Evolutionary conservation across 1,140 invertebrate species (phyloP).

Genomic region (Papilio machaon): DNA sequence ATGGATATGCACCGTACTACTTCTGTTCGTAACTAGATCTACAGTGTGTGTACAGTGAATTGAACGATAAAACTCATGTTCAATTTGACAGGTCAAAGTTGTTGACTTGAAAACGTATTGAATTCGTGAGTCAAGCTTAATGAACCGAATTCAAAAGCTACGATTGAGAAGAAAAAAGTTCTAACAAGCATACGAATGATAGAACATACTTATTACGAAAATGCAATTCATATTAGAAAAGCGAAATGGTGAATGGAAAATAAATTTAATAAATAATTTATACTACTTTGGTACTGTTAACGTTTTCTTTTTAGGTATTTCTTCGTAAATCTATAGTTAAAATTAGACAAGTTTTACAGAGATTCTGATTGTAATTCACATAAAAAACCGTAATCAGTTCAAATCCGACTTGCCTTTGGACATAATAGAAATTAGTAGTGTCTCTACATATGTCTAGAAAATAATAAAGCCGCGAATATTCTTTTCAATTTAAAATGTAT

Average conservation of each 20-base stretch:
- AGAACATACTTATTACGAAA: neutral
- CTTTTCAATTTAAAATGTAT: too few species aligned
- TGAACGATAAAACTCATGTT: slow-evolving; percentile 7
- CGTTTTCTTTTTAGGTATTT: neutral
- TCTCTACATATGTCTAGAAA: too few species aligned
- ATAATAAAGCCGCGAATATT: too few species aligned
- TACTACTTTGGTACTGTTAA: neutral
- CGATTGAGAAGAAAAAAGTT: neutral
- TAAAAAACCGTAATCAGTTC: neutral
- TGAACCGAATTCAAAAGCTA: slow-evolving; percentile 11
- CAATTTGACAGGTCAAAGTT: slow-evolving; percentile 12
- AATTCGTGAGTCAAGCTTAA: slow-evolving; percentile 16
- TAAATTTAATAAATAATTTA: neutral
- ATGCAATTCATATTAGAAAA: neutral
- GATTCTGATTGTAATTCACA: neutral
- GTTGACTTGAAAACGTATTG: slow-evolving; percentile 16
- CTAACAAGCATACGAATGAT: neutral
- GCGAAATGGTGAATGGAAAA: neutral
- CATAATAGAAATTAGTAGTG: too few species aligned
- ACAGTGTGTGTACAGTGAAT: neutral
- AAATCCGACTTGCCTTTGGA: too few species aligned
- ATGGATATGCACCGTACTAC: neutral
- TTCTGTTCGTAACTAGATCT: slow-evolving; percentile 1
- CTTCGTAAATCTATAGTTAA: neutral
- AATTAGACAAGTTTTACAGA: too few species aligned